These are phyloP conservation scores for Halcyon smyrnensis DNA, from an alignment of 2,797 vertebrate genomes.

Conservation along the genomic window DNA sequence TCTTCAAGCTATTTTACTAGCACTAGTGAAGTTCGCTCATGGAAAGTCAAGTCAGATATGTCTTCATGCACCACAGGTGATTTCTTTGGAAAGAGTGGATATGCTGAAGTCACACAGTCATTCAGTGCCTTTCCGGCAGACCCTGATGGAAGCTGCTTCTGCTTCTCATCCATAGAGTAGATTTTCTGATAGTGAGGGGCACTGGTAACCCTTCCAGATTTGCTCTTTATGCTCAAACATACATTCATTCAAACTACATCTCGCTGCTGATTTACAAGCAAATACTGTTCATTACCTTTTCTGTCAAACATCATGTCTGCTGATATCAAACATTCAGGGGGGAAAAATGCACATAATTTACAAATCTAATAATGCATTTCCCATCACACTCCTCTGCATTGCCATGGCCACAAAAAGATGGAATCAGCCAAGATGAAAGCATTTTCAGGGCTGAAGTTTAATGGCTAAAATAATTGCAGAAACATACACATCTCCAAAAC, in stretches of 20 bases:
- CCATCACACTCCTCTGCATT: slow-evolving; percentile 29
- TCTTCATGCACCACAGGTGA: rapidly evolving
- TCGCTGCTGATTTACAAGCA: slow-evolving; percentile 22
- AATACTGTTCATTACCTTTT: background rate
- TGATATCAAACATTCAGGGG: background rate
- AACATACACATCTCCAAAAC: slow-evolving; percentile 41
- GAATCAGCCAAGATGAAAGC: slow-evolving; percentile 55
- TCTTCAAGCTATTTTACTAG: background rate
- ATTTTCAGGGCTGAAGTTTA: slow-evolving; percentile 39
- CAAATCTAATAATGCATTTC: slow-evolving; percentile 32
- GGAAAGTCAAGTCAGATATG: background rate
- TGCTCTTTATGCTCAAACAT: background rate
- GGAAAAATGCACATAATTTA: slow-evolving; percentile 12
- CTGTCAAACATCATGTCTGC: slow-evolving; percentile 18
- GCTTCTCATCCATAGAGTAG: background rate
- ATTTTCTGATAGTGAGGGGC: background rate
- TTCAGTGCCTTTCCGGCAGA: background rate
- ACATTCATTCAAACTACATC: background rate
- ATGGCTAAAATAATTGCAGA: slow-evolving; percentile 60
- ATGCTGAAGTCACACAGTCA: rapidly evolving
- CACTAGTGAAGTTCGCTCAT: background rate
- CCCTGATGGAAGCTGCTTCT: background rate
- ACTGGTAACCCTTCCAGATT: background rate
- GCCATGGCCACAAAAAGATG: slow-evolving; percentile 26
- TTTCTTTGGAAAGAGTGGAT: background rate